Percentiles rank a stretch among this genome's conserved stretches.
These are phyloP conservation scores for Stichopus chloronotus DNA, from an alignment of 35 echinoderm and acorn worm species.

Conservation along the genomic window DNA sequence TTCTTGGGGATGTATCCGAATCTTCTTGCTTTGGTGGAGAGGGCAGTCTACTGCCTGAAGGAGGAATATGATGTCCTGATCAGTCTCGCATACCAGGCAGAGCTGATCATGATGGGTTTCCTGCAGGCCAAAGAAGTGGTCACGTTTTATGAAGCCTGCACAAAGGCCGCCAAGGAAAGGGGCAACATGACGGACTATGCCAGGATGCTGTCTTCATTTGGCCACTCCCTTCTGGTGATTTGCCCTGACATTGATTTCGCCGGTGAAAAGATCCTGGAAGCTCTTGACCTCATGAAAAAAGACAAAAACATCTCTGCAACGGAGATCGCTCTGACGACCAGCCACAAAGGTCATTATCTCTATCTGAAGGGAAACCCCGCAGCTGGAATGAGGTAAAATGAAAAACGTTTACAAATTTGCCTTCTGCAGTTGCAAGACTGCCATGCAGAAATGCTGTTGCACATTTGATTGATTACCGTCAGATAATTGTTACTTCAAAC, in stretches of 20 bases:
- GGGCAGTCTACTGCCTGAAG: slow-evolving; percentile 51
- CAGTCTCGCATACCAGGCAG: neutral
- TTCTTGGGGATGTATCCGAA: slow-evolving; percentile 39
- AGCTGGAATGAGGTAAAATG: neutral
- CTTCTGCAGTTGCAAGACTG: too few species aligned
- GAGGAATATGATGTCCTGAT: slow-evolving; percentile 50
- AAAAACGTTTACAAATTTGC: neutral
- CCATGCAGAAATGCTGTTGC: too few species aligned
- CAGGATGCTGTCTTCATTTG: slow-evolving; percentile 5
- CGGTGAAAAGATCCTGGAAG: slow-evolving; percentile 17
- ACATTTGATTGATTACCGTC: too few species aligned
- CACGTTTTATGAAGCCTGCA: slow-evolving; percentile 21
- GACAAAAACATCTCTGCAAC: slow-evolving; percentile 7
- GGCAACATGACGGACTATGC: slow-evolving; percentile 30
- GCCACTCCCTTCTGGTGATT: slow-evolving; percentile 47
- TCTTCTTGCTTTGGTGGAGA: slow-evolving; percentile 8
- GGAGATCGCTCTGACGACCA: slow-evolving; percentile 45
- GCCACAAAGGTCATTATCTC: slow-evolving; percentile 22
- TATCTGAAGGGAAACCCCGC: slow-evolving; percentile 19
- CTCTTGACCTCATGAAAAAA: slow-evolving; percentile 26
- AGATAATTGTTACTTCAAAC: too few species aligned
- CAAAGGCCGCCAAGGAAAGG: slow-evolving; percentile 22
- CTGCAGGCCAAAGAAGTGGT: slow-evolving; percentile 32
- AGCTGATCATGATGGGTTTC: slow-evolving; percentile 34
- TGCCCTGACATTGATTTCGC: slow-evolving; percentile 24